Conservation (phyloP, 2,797 vertebrate species). For the Hemibagrus guttatus region DNA sequence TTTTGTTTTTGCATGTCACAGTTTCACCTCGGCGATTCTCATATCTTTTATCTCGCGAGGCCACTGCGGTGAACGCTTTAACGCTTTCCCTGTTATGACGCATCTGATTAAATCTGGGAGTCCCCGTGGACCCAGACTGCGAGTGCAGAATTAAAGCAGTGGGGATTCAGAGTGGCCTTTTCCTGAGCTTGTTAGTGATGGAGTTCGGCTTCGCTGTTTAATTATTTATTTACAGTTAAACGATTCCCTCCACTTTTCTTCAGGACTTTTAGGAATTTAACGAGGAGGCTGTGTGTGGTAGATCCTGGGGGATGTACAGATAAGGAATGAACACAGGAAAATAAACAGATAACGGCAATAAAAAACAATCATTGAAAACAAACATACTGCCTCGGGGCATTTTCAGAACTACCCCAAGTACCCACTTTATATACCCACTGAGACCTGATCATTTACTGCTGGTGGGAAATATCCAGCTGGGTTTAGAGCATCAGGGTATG, state of each 20-base stretch:
- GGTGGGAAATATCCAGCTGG: not conserved
- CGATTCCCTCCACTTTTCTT: not conserved
- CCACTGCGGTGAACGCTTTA: not conserved
- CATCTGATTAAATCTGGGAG: conserved; percentile 13
- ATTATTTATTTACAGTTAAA: not conserved
- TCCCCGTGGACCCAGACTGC: not conserved
- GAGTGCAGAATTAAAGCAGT: conserved; percentile 4
- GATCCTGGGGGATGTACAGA: not conserved
- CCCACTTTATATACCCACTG: not conserved
- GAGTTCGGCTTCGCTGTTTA: not conserved
- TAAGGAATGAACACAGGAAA: not conserved
- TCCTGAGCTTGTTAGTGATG: not conserved
- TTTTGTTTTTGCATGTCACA: conserved; percentile 3
- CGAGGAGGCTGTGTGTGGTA: not conserved
- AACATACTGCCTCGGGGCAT: not conserved
- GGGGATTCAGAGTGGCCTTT: not conserved
- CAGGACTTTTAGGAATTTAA: not conserved
- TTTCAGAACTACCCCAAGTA: not conserved
- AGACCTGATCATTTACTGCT: not conserved
- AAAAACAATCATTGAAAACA: not conserved
- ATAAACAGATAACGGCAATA: not conserved
- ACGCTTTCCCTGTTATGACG: not conserved
- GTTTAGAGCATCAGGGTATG: not conserved
- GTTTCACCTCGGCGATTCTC: not conserved
- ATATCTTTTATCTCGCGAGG: conserved; percentile 9